phyloP scores from a whole-genome alignment of 2,888 invertebrate species.

The Ormia ochracea region DNA sequence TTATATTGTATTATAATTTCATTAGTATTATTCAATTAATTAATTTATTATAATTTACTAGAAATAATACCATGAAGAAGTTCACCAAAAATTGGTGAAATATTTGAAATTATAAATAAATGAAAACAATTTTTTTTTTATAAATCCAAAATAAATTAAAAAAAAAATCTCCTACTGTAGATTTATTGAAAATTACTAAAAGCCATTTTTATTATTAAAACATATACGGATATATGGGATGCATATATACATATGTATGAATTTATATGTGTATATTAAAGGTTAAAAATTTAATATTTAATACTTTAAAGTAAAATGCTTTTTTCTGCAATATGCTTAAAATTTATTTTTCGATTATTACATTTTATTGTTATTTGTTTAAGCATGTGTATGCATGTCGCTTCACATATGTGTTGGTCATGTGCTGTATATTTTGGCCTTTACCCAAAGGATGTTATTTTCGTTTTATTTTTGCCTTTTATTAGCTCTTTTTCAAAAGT shows the following conservation, averaged over 20 bases:
- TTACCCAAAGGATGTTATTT: slow-evolving; percentile 47
- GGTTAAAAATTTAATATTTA: not conserved
- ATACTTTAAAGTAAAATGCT: not conserved
- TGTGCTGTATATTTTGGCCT: slow-evolving; percentile 47
- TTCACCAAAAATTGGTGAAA: too few relatives aligned
- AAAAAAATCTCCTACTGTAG: not conserved
- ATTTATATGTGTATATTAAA: not conserved
- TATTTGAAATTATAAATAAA: too few relatives aligned
- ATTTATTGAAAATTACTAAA: too few relatives aligned
- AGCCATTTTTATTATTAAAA: too few relatives aligned
- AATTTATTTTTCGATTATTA: slow-evolving; percentile 59
- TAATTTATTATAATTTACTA: too few relatives aligned
- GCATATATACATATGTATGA: not conserved
- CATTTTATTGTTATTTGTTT: slow-evolving; percentile 53
- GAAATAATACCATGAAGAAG: too few relatives aligned
- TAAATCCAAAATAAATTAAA: too few relatives aligned
- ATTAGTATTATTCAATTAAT: too few relatives aligned
- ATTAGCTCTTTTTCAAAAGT: slow-evolving; percentile 50
- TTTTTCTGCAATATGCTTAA: slow-evolving; percentile 22
- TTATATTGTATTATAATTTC: too few relatives aligned
- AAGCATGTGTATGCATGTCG: not conserved
- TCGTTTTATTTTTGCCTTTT: slow-evolving; percentile 43
- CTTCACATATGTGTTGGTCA: too few relatives aligned
- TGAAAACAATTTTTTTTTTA: too few relatives aligned
- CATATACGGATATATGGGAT: too few relatives aligned